These are phyloP conservation scores for Barnardius zonarius DNA, from an alignment of 2,113 vertebrate genomes.

Conservation along the genomic window DNA sequence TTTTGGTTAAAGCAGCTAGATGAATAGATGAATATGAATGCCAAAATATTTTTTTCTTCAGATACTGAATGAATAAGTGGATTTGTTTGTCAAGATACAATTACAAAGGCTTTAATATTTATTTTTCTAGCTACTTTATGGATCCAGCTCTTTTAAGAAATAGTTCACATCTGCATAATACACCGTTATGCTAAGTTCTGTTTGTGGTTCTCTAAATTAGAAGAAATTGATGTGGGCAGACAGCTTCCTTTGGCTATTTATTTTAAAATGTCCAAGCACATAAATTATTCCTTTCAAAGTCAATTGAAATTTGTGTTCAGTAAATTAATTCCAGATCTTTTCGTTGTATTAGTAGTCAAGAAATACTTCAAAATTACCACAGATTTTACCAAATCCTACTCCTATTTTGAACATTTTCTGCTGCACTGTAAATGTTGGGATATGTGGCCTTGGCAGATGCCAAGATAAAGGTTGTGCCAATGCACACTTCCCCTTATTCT, in stretches of 20 bases:
- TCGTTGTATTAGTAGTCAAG: not conserved
- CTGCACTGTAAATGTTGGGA: not conserved
- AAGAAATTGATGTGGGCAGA: slow-evolving; percentile 6
- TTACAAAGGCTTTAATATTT: not conserved
- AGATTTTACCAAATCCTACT: not conserved
- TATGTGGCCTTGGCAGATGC: not conserved
- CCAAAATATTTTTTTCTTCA: not conserved
- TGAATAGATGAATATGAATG: not conserved
- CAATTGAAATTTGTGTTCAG: slow-evolving; percentile 26
- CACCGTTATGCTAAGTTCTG: not conserved
- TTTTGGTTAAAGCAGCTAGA: not conserved
- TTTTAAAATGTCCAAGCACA: slow-evolving; percentile 17
- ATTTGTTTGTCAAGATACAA: not conserved
- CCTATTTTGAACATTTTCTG: not conserved
- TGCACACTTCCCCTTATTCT: not conserved
- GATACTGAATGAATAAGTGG: not conserved
- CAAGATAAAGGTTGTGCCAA: not conserved
- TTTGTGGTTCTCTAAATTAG: slow-evolving; percentile 4
- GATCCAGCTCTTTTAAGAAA: not conserved
- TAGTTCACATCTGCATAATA: not conserved
- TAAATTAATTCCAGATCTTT: slow-evolving; percentile 48
- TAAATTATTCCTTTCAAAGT: slow-evolving; percentile 41
- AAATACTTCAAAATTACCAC: not conserved
- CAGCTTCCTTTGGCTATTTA: slow-evolving; percentile 39
- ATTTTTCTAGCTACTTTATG: not conserved